Evolutionary conservation across 2,797 vertebrate genomes (phyloP).

Genomic region (Spinibarbus caldwelli): DNA sequence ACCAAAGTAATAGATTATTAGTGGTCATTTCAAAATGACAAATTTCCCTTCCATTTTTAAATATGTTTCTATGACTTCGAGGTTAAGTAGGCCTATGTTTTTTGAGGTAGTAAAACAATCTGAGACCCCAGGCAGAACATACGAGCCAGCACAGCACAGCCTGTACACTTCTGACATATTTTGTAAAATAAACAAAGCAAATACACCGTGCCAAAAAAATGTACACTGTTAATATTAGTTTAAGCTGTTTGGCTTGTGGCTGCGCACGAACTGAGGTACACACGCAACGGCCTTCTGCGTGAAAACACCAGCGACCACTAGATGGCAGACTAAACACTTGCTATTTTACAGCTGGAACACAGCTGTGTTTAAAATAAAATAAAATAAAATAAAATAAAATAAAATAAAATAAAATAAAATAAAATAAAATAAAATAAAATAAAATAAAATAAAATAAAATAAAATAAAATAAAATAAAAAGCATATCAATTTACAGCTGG

Average conservation of each 20-base stretch:
- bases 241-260: background rate
- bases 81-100: no score
- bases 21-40: no score
- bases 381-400: background rate
- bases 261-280: background rate
- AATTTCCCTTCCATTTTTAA: no score
- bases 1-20: no score
- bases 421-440: no score
- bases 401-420: no score
- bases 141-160: background rate
- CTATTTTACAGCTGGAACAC: background rate
- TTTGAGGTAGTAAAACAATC: no score
- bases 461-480: no score
- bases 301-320: conserved; percentile 1
- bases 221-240: background rate
- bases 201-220: no score
- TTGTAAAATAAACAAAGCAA: background rate
- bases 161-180: background rate
- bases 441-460: no score
- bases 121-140: background rate
- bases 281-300: background rate
- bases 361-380: background rate
- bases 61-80: no score
- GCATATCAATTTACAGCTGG: background rate
- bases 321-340: conserved; percentile 36